These are phyloP conservation scores for Bos taurus DNA, from an alignment of 2,113 vertebrate species.

Conservation along the genomic window DNA sequence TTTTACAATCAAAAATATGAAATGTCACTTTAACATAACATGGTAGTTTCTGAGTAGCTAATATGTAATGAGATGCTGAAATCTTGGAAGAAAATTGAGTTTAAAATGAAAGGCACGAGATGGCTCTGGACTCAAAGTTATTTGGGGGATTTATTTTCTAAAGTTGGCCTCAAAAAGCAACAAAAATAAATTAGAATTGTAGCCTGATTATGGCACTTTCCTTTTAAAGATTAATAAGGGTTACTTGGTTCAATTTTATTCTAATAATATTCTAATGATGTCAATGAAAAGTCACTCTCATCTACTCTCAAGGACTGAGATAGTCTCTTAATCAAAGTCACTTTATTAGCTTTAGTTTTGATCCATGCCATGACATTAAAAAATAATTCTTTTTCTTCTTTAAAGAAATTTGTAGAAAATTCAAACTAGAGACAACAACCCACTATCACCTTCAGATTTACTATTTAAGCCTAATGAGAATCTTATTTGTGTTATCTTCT, in stretches of 20 bases:
- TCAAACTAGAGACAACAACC: constrained; percentile 34
- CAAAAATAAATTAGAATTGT: constrained; percentile 15
- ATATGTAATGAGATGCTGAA: background rate
- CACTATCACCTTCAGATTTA: constrained; percentile 63
- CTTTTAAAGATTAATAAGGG: constrained; percentile 41
- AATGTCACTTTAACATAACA: constrained; percentile 15
- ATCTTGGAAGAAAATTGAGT: background rate
- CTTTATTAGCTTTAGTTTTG: constrained; percentile 69
- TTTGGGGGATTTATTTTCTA: background rate
- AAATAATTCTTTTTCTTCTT: constrained; percentile 55
- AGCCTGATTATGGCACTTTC: constrained; percentile 47
- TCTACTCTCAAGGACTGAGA: constrained; percentile 50
- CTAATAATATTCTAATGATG: constrained; percentile 42
- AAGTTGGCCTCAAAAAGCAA: background rate
- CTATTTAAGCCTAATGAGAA: constrained; percentile 57
- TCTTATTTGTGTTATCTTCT: constrained; percentile 70
- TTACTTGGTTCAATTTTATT: constrained; percentile 28
- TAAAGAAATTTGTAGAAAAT: constrained; percentile 54
- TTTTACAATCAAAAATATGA: background rate
- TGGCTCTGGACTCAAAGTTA: background rate
- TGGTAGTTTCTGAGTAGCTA: background rate
- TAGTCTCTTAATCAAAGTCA: constrained; percentile 54
- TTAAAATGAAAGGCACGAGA: constrained; percentile 25
- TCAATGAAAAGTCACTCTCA: constrained; percentile 46
- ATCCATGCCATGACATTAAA: constrained; percentile 47